Evolutionary conservation across 2,888 invertebrate genomes (phyloP), one percentile per base, ranked within the genome.

Genomic region (Atethmia centrago): DNA sequence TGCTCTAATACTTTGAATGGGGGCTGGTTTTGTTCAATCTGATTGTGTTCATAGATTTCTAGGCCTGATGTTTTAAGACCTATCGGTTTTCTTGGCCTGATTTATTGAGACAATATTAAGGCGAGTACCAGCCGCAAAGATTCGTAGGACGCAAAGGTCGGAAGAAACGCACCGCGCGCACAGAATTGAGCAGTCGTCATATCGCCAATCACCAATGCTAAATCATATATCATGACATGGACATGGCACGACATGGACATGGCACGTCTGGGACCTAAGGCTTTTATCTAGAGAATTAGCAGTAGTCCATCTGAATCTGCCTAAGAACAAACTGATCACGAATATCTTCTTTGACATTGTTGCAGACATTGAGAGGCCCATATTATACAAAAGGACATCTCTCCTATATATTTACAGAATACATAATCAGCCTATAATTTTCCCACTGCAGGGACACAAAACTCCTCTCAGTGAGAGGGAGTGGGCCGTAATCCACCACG

Each of bases 1-100:
- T 80, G 76, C 72, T 42, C 56, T 79, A 82, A 71, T 84, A 80
- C 77, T 73, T 40, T 82, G 66, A 75, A 77, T 74, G 59, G 53
- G 61, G 68, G 70, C 74, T 51, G 42, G 68, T 76, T 78, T 78
- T 59, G 67, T 78, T 72, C 61, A 74, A 72, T 74, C 51, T 53
- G 49, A 83, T 83, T 59, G 51, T 55, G 19, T 45, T 19, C 69
- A 66, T 42, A 49, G 49, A 59, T 65, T 82, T 71, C 53, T 66
- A 53, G 31, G 19, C 16, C 14, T 55, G 7, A 53, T 47, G 19
- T 55, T 69, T 63, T 3, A 53, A 21, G 55, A 31, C 12, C 25
- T 63, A n/a, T 51, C 25, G 1, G 28, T 53, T 79, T 62, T 53
- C 19, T 36, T 69, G 10, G 31, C 31, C 28, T 28, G 19, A 12